Evolutionary conservation across 1,140 invertebrate genomes (phyloP), one percentile per base, ranked within the genome.

Genomic region (Drosophila pandora): DNA sequence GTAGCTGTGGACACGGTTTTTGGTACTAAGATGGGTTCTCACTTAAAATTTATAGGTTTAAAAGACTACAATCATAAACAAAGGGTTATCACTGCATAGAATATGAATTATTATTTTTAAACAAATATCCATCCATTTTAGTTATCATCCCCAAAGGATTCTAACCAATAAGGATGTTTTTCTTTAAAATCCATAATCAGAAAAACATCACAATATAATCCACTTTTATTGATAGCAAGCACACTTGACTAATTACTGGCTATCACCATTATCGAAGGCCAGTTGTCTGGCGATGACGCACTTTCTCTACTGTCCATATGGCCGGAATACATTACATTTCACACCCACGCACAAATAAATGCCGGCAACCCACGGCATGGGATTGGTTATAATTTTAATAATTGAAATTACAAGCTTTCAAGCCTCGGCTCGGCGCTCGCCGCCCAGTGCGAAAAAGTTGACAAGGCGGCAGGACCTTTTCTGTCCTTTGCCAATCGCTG

Each of bases 1-100:
- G 77, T 83, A 50, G 64, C 78, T 84, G 85, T 90, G 85, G 64
- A 75, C 55, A 60, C 60, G 55, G 69, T 64, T 56, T 70, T 55
- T 59, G 68, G 56, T 56, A 12, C 57, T 17, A 39, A 10, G 49
- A 22, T 28, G 50, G 43, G 43, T 10, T 12, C 12, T 10, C 9
- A 37, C 34, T 10, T 12, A n/a, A 6, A 3, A 28, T 2, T 28
- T 28, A 2, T 41, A 25, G 2, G 2, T 7, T 25, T 41, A 2
- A 2, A 10, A 34, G 34, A 37, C 10, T n/a, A 25, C 25, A 37
- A 37, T 37, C 34, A 37, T 25, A 17, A 17, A 17, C 0, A 17
- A 17, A 0, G 17, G 17, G 17, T 17, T 17, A 17, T 17, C 17
- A 17, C 17, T 17, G 1, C 17, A 17, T 17, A 17, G 17, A 17